Evolutionary conservation across 2,113 vertebrate species (phyloP), one percentile per base, ranked within the genome.

Genomic region (Campylomormyrus numenius): DNA sequence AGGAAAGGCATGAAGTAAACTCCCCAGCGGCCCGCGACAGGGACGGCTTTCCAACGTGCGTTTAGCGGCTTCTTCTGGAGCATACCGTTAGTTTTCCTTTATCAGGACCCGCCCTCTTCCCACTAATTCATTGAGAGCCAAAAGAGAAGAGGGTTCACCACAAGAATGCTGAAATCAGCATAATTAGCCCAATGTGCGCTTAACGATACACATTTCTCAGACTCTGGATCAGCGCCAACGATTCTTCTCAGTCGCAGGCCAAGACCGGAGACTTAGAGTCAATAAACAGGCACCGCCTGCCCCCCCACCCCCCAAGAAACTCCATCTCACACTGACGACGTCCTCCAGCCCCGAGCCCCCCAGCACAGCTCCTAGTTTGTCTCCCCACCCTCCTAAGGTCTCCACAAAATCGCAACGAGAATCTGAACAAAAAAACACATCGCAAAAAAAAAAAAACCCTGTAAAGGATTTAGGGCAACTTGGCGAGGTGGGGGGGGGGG

Each of bases 141-240:
- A 89, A 62, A 85, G 49, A 17, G 35, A 42, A 42, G 31, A 80
- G 35, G 74, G 7, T n/a, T 66, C 52, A 50, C 85, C 89, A 31
- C 85, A 88, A 90, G 85, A 80, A 90, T 88, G 89, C 89, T 77
- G 53, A 87, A 53, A 80, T 80, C 89, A 80, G 89, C 85, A 70
- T 53, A 80, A 90, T 87, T 74, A 88, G 58, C 46, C 24, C 85
- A 48, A 66, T 85, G 89, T 80, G 80, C 46, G 85, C 66, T 53
- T 52, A 80, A 74, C 74, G 62, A 80, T 58, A 70, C 48, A 87
- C 89, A 45, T 87, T 90, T 88, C 89, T 86, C 89, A 88, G 62
- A 35, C 58, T 85, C 85, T 66, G 89, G 62, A 88, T 35, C 89
- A 35, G 27, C 21, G 62, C 62, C n/a, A 27, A 2, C n/a, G 87